Base-by-base conservation (phyloP, 2,113 vertebrate species). In the Irena cyanogastra region DNA sequence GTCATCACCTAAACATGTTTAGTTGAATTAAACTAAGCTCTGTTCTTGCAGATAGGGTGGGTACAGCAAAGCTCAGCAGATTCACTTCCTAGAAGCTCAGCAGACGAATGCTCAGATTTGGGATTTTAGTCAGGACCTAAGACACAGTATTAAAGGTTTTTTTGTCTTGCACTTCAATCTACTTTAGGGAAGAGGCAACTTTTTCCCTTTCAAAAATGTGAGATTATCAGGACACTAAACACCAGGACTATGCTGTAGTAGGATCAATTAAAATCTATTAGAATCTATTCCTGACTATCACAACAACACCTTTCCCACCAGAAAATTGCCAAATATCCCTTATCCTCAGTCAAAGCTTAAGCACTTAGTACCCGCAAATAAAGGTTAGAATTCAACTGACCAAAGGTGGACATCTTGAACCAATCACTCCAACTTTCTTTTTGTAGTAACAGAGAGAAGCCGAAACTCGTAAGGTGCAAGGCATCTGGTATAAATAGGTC, bases 381-480 rank as follows among this genome's bases (percentile, higher is more conserved):
- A 52, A 80, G 41, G 27, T 18, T 56, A 45, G 53, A 13, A 56
- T 42, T 89, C 49, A 19, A 27, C 24, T 44, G 27, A 50, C 39
- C 44, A 83, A 61, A 78, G 44, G 27, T 0, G 52, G 26, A 33
- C 21, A 52, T 15, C 66, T 30, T 64, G 59, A 94, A 64, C 21
- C 44, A 30, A 42, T 56, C 44, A 23, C 11, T 54, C 33, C 61
- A 59, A 39, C 13, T 70, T 91, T 47, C 24, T 39, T 75, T 65
- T 50, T 31, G n/a, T 21, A 68, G 33, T 22, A 33, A 35, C 1
- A 18, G 44, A 71, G 50, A 69, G 39, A 64, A 87, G 39, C 28
- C 54, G 37, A 4, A 23, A 33, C n/a, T 33, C 0, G 0, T 63
- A 24, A 84, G 42, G 65, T 37, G 23, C 0, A 0, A 83, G 35